Conservation (phyloP, 2,797 vertebrate species). For the Tenualosa ilisha region DNA sequence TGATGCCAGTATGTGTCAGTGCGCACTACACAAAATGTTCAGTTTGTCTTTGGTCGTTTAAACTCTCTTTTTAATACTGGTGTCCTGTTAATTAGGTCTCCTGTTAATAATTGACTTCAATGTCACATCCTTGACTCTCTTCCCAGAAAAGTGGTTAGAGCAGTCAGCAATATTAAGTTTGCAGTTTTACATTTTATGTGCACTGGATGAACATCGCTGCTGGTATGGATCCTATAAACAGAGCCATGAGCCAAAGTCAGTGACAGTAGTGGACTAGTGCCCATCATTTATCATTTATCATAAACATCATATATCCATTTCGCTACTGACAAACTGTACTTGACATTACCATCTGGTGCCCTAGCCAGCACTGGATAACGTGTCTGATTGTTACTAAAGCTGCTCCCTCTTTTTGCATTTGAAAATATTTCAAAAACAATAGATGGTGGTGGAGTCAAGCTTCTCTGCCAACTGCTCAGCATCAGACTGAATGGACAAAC, state of each 20-base stretch:
- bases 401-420: neutral
- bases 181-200: too few species aligned
- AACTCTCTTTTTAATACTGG: constrained; percentile 55
- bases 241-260: too few species aligned
- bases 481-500: constrained; percentile 15
- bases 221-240: too few species aligned
- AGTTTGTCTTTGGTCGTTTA: neutral
- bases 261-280: too few species aligned
- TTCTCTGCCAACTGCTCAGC: neutral
- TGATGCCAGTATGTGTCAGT: too few species aligned
- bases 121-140: constrained; percentile 43
- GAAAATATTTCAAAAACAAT: neutral
- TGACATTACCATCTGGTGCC: neutral
- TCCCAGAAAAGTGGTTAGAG: constrained; percentile 43
- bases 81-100: constrained; percentile 60
- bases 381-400: neutral
- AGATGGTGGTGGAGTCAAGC: constrained; percentile 2
- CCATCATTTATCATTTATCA: too few species aligned
- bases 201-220: too few species aligned
- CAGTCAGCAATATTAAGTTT: neutral
- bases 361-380: neutral
- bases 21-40: neutral
- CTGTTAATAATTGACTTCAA: constrained; percentile 70
- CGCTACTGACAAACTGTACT: neutral
- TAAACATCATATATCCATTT: neutral